Base-by-base conservation (phyloP, 2,113 vertebrate genomes). In the Scytalopus superciliaris region DNA sequence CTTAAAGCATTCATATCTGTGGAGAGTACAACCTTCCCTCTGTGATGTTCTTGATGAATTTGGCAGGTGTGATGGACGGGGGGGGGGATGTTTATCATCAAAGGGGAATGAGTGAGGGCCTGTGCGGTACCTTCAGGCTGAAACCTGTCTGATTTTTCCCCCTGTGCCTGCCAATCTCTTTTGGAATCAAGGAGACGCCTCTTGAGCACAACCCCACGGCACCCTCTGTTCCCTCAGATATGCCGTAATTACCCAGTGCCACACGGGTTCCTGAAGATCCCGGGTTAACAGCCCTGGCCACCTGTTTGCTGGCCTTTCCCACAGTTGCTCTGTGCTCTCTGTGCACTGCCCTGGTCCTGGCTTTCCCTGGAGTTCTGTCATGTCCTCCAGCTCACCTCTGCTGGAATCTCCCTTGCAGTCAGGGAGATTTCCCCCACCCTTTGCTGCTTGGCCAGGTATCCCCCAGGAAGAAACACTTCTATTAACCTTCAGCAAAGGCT, bases 131-230 rank as follows among this genome's bases (percentile, higher is more conserved):
- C 96, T 97, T 96, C 93, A 93, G 96, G 94, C 95, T 97, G 96
- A 44, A 96, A 96, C 96, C 94, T 97, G 96, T 95, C 96, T 96
- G 96, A 97, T 97, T 97, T 88, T 93, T 91, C 92, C 96, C 93
- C 96, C 92, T 95, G 59, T 59, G 94, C 90, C 93, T 96, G 96
- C 96, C 93, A 96, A 96, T 93, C 96, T 96, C 92, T 92, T 44
- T 8, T 95, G 94, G 96, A 97, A 97, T 97, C 95, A 96, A 95
- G 96, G 96, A 96, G 93, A 96, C 90, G 93, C 96, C 94, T 96
- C 95, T 84, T 1, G 90, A 94, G 93, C 92, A 84, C 96, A 95
- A 93, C 83, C 93, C 93, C 95, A 93, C 92, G 60, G 94, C 96
- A 94, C 88, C 93, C 93, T 50, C 79, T 72, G 92, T 86, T 96